Percentiles rank a stretch among this genome's conserved stretches.
Conservation (phyloP, 2,797 vertebrate species). For the Lacerta viridis region DNA sequence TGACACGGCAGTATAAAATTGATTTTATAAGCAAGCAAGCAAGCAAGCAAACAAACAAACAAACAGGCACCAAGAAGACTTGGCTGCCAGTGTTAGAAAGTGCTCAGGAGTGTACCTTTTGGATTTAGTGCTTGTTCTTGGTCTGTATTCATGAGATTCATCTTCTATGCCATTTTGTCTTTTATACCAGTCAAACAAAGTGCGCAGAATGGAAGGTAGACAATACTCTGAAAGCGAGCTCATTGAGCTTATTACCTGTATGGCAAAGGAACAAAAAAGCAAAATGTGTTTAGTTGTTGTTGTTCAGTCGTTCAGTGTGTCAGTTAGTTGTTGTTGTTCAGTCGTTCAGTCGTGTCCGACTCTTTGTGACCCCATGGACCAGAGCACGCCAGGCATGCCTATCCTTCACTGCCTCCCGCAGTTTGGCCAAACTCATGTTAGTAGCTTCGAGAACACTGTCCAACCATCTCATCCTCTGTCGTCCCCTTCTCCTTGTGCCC, state of each 20-base stretch:
- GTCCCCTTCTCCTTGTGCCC: no score
- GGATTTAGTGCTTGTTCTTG: slow-evolving; percentile 96
- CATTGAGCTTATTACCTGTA: slow-evolving; percentile 96
- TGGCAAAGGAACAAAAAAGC: slow-evolving; percentile 45
- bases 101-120: slow-evolving; percentile 87
- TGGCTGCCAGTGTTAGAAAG: not conserved
- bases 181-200: slow-evolving; percentile 99
- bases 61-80: not conserved
- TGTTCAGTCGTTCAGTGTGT: no score
- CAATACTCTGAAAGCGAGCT: slow-evolving; percentile 98
- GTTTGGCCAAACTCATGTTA: no score
- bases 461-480: no score
- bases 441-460: no score
- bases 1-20: no score
- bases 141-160: slow-evolving; percentile 97
- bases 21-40: no score
- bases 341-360: no score
- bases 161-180: slow-evolving; percentile 98
- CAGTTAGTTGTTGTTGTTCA: not conserved
- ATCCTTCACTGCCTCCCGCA: no score
- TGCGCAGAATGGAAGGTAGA: slow-evolving; percentile 95
- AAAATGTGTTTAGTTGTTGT: not conserved
- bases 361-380: no score
- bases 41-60: no score
- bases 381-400: no score